phyloP scores from a whole-genome alignment of 30 jellyfish, hydroid and myxozoan genomes.

The Turritopsis dohrnii region DNA sequence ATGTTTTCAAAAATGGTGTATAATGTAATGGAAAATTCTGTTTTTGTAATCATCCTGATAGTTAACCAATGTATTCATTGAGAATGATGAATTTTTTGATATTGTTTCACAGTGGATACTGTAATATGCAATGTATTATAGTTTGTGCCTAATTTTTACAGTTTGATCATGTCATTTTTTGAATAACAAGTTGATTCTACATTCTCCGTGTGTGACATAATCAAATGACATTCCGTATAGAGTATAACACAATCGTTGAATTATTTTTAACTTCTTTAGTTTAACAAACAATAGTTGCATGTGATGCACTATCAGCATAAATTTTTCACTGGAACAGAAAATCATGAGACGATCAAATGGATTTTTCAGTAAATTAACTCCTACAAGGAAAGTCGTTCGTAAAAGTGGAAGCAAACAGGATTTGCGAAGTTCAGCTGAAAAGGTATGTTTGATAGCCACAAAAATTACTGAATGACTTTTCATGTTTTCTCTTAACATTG shows the following conservation, averaged over 20 bases:
- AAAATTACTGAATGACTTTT: not conserved
- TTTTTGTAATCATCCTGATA: too few relatives aligned
- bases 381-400: slow-evolving; percentile 77
- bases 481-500: not conserved
- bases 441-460: slow-evolving; percentile 53
- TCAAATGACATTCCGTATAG: too few relatives aligned
- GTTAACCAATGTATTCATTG: too few relatives aligned
- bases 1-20: too few relatives aligned
- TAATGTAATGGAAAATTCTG: too few relatives aligned
- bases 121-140: too few relatives aligned
- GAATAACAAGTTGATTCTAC: too few relatives aligned
- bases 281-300: not conserved
- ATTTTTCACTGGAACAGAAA: not conserved
- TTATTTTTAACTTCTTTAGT: not conserved
- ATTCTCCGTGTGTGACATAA: too few relatives aligned
- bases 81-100: too few relatives aligned
- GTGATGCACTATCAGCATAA: not conserved
- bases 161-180: too few relatives aligned
- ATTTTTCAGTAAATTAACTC: slow-evolving; percentile 35
- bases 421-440: slow-evolving; percentile 58
- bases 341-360: slow-evolving; percentile 23
- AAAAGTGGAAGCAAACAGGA: slow-evolving; percentile 76
- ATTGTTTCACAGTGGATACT: too few relatives aligned
- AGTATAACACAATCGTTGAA: not conserved
- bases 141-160: too few relatives aligned